phyloP scores from a whole-genome alignment of 2,888 invertebrate genomes.

The Glaucopsyche alexis region DNA sequence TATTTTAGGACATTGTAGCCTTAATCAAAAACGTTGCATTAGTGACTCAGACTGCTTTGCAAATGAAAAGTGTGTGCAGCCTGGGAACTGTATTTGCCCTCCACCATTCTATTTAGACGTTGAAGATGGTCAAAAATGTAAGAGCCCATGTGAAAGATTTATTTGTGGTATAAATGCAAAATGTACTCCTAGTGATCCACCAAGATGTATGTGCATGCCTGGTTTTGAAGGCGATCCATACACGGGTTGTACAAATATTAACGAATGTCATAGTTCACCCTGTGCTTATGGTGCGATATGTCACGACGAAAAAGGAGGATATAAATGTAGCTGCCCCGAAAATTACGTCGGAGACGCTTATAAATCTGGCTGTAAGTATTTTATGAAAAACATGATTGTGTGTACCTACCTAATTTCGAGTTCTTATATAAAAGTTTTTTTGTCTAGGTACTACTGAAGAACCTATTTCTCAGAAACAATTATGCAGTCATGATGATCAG shows the following conservation, averaged over 20 bases:
- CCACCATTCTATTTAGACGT: slow-evolving; percentile 94
- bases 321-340: slow-evolving; percentile 90
- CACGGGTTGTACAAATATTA: slow-evolving; percentile 90
- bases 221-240: slow-evolving; percentile 93
- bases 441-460: slow-evolving; percentile 57
- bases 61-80: slow-evolving; percentile 95
- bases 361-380: slow-evolving; percentile 86
- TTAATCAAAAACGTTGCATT: slow-evolving; percentile 90
- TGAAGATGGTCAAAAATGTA: slow-evolving; percentile 90
- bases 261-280: slow-evolving; percentile 91
- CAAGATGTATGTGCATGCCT: slow-evolving; percentile 91
- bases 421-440: slow-evolving; percentile 23
- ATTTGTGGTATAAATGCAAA: slow-evolving; percentile 94
- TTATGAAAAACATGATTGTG: background rate
- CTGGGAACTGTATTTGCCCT: slow-evolving; percentile 94
- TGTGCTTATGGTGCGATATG: slow-evolving; percentile 95
- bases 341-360: slow-evolving; percentile 93
- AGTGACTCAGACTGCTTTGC: slow-evolving; percentile 90
- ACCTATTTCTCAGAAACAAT: slow-evolving; percentile 79
- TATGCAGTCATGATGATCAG: slow-evolving; percentile 86
- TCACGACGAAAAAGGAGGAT: slow-evolving; percentile 91
- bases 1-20: slow-evolving; percentile 89
- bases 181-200: slow-evolving; percentile 93
- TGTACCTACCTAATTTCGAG: background rate
- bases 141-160: slow-evolving; percentile 94